These are phyloP conservation scores for Crematogaster levior DNA, from an alignment of 2,888 invertebrate genomes.

Conservation along the genomic window DNA sequence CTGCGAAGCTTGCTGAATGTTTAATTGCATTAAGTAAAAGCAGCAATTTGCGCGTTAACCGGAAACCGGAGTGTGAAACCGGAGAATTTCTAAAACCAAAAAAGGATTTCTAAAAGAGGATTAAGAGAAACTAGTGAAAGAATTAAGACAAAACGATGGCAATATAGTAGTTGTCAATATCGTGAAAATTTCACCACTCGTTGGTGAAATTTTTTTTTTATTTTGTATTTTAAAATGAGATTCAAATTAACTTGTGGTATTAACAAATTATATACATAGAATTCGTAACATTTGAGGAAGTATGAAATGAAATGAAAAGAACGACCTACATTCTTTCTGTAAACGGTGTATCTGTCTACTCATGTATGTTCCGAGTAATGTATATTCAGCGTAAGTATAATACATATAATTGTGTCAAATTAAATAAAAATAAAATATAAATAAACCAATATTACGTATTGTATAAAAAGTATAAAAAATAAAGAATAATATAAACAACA, in stretches of 20 bases:
- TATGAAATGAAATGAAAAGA: constrained; percentile 64
- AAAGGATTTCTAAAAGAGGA: background rate
- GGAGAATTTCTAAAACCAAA: background rate
- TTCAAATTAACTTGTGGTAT: constrained; percentile 63
- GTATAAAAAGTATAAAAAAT: background rate
- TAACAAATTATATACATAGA: constrained; percentile 57
- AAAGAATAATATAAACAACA: background rate
- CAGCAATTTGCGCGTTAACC: background rate
- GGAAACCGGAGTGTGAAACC: no score
- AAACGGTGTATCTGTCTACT: background rate
- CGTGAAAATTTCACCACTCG: background rate
- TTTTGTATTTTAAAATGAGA: constrained; percentile 30
- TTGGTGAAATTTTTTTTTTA: background rate
- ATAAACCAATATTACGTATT: background rate
- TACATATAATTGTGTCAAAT: background rate
- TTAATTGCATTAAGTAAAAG: background rate
- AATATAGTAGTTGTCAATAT: background rate
- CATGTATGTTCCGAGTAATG: background rate
- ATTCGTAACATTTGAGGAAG: constrained; percentile 55
- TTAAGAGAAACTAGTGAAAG: no score
- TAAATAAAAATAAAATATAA: background rate
- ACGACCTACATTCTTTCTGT: constrained; percentile 30
- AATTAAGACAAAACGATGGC: background rate
- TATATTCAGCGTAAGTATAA: background rate
- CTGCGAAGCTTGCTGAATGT: background rate